phyloP scores from a whole-genome alignment of 2,888 invertebrate genomes.

The Clepsis dumicolana region DNA sequence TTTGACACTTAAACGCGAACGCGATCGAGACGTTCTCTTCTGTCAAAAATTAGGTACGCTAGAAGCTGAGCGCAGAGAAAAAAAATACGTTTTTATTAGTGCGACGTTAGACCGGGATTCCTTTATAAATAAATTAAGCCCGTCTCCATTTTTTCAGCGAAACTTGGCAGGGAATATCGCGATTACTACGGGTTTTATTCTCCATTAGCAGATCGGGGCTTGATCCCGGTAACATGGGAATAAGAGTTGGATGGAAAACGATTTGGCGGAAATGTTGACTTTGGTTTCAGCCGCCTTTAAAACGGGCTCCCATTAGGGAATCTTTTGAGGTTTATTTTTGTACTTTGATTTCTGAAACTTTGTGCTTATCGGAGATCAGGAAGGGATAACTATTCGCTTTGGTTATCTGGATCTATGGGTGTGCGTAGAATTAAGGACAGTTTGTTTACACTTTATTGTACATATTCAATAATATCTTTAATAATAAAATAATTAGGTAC shows the following conservation, averaged over 20 bases:
- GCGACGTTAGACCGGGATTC: conserved; percentile 3
- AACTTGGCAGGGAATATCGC: conserved; percentile 9
- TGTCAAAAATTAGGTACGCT: no score
- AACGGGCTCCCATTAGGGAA: conserved; percentile 4
- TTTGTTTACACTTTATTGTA: no score
- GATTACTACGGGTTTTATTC: conserved; percentile 23
- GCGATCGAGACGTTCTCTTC: no score
- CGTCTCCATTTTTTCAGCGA: conserved; percentile 9
- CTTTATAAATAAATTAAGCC: conserved; percentile 8
- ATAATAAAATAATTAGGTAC: no score
- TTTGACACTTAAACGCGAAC: no score
- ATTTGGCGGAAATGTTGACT: conserved; percentile 23
- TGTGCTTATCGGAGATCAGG: conserved; percentile 2
- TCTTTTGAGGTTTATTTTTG: conserved; percentile 6
- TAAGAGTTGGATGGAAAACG: conserved; percentile 15
- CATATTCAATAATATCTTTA: no score
- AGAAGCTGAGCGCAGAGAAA: no score
- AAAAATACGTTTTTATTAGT: conserved; percentile 8
- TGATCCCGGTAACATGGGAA: conserved; percentile 29
- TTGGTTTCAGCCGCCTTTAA: conserved; percentile 11
- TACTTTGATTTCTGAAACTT: conserved; percentile 3
- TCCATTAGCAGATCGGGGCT: conserved; percentile 29
- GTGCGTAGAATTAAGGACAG: not conserved
- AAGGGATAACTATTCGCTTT: not conserved
- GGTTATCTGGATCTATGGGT: not conserved